Evolutionary conservation across 2,888 invertebrate species (phyloP), one percentile per base, ranked within the genome.

Genomic region (Cosmorhoe ocellata): DNA sequence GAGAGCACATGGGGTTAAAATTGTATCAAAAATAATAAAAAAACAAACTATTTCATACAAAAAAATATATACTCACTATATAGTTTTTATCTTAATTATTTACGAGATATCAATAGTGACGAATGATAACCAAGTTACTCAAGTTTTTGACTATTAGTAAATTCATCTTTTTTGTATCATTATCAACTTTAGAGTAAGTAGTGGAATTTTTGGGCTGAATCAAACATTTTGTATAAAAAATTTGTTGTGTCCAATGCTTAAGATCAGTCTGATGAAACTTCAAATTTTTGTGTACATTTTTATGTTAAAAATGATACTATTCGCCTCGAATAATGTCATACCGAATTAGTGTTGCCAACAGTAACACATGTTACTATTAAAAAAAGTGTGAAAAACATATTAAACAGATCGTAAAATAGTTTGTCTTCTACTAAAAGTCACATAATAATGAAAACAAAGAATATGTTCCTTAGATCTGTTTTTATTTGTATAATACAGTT

Each of bases 371-470:
- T 75, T 76, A 65, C 63, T 69, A 59, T 62, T 65, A 76, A 76
- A 74, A 70, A 81, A 82, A 74, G 80, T 77, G 84, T 84, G 84
- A 82, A 82, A 85, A 83, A 81, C 74, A 71, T 76, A 81, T 78
- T 75, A 79, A 81, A 80, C 69, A 51, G 63, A 56, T 76, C 80
- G 77, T 82, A 48, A 77, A 87, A 86, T 86, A 79, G 74, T 76
- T 79, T 78, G 75, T 81, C 76, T 79, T 77, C 76, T 69, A 74
- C 75, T 83, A 77, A 81, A 79, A 85, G 81, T 83, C 81, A 84
- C 79, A 79, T 76, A 71, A 18, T 61, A 66, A 67, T 63, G 63
- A 71, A 69, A 74, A 71, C 66, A 71, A 67, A 64, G 66, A 64
- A 56, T 58, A 56, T 52, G 50, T 56, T 61, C 44, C 59, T 65